These are phyloP conservation scores for Cladopsammia gracilis DNA, from an alignment of 64 coral and sea anemone species.

Conservation along the genomic window DNA sequence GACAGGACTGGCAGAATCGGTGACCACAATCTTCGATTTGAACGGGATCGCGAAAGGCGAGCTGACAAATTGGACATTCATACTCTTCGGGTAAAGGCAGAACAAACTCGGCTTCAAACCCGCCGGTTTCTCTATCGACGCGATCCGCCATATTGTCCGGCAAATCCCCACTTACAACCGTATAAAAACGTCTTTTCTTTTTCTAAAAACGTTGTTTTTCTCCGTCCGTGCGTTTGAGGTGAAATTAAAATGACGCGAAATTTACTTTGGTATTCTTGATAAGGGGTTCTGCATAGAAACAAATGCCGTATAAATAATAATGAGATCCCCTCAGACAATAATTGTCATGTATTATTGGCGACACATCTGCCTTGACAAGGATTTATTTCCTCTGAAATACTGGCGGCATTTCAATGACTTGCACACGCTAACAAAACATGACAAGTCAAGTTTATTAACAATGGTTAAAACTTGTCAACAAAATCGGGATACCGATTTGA, in stretches of 20 bases:
- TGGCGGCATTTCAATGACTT: neutral
- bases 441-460: constrained; percentile 28
- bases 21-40: constrained; percentile 99
- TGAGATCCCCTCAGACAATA: neutral
- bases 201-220: neutral
- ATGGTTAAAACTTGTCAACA: neutral
- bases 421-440: neutral
- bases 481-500: too few species aligned
- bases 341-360: neutral
- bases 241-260: neutral
- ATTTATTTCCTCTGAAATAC: neutral
- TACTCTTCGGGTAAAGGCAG: constrained; percentile 90
- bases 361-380: constrained; percentile 11
- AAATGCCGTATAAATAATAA: constrained; percentile 7
- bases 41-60: constrained; percentile 95
- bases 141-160: constrained; percentile 78
- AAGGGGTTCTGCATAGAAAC: neutral
- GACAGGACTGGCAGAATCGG: constrained; percentile 94
- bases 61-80: constrained; percentile 97
- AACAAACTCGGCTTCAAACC: constrained; percentile 93
- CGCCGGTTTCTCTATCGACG: constrained; percentile 92
- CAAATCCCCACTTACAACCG: neutral
- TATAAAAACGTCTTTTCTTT: neutral
- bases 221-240: neutral
- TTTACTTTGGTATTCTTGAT: neutral